phyloP scores from a whole-genome alignment of 2,113 vertebrate genomes.

The Vimba vimba region DNA sequence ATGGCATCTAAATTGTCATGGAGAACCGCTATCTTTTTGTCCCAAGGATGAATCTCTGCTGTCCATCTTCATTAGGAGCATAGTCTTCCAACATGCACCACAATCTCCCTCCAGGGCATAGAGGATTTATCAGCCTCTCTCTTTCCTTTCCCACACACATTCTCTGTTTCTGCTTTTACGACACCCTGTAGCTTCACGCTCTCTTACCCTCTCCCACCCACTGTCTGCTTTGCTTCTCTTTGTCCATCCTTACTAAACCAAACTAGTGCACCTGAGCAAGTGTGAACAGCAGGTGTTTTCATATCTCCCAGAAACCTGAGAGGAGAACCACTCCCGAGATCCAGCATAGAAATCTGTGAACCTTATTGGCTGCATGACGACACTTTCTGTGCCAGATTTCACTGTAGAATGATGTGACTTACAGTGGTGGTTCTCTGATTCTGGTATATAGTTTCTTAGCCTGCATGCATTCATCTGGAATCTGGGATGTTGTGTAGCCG shows the following conservation, averaged over 20 bases:
- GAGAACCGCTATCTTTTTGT: constrained; percentile 64
- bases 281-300: constrained; percentile 58
- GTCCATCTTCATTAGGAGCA: constrained; percentile 72
- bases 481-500: not conserved
- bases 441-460: not conserved
- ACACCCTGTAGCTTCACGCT: not conserved
- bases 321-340: not conserved
- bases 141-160: constrained; percentile 23
- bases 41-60: constrained; percentile 61
- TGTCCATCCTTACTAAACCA: constrained; percentile 43
- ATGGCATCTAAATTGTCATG: constrained; percentile 54
- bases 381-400: constrained; percentile 27
- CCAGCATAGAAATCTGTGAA: constrained; percentile 6
- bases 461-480: not conserved
- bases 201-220: not conserved
- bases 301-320: constrained; percentile 57
- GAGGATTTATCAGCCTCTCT: constrained; percentile 39
- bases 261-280: constrained; percentile 58
- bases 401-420: constrained; percentile 29
- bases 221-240: constrained; percentile 45
- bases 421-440: not conserved
- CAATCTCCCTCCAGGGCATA: constrained; percentile 45
- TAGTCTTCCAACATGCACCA: constrained; percentile 28
- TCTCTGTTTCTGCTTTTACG: constrained; percentile 4
- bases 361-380: constrained; percentile 32